phyloP scores from a whole-genome alignment of 2,797 vertebrate genomes.

The Pogoniulus pusillus region DNA sequence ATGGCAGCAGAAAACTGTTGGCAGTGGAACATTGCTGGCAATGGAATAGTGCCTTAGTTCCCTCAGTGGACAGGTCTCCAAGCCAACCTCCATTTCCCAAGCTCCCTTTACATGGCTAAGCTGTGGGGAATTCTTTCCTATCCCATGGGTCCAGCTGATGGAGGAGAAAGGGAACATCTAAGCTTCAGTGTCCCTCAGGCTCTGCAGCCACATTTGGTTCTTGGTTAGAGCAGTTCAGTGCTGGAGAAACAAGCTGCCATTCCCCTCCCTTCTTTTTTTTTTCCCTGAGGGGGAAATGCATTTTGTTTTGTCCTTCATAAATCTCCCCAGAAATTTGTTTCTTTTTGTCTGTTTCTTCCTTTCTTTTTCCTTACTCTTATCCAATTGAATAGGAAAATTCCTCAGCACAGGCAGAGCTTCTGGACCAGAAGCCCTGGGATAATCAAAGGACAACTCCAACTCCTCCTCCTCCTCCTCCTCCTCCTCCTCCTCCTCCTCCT shows the following conservation, averaged over 20 bases:
- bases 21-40: too few relatives aligned
- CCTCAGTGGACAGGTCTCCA: not conserved
- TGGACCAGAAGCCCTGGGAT: not conserved
- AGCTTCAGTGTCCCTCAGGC: not conserved
- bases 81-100: not conserved
- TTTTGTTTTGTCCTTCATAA: not conserved
- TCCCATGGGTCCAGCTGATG: not conserved
- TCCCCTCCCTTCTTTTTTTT: not conserved
- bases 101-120: accelerated
- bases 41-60: not conserved
- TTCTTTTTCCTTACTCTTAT: not conserved
- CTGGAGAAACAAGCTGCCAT: not conserved
- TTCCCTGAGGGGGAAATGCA: not conserved
- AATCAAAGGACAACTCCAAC: not conserved
- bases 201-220: not conserved
- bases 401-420: not conserved
- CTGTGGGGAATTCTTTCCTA: not conserved
- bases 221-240: not conserved
- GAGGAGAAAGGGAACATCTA: not conserved
- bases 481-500: too few relatives aligned
- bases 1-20: not conserved
- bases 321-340: not conserved
- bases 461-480: too few relatives aligned
- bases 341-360: not conserved
- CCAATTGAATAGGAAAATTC: not conserved